Evolutionary conservation across 2,113 vertebrate species (phyloP).

Genomic region (Neolamprologus hecqui): DNA sequence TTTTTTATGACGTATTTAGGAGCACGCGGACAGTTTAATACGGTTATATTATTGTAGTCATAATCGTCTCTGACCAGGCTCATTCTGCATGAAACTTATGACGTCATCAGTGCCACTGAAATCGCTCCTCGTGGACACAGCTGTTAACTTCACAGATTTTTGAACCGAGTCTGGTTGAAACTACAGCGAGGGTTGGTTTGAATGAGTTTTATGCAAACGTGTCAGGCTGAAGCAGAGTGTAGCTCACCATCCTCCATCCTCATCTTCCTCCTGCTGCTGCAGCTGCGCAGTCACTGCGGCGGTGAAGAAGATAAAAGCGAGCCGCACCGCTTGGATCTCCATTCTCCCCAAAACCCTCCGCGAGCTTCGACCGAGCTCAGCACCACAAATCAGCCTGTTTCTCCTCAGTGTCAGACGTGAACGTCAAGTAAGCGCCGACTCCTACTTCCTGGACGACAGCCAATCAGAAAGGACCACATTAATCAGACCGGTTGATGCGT

Average conservation of each 20-base stretch:
- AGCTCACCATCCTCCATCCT: constrained; percentile 43
- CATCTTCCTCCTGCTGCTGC: background rate
- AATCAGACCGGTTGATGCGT: background rate
- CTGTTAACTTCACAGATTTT: background rate
- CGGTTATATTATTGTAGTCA: background rate
- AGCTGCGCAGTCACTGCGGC: background rate
- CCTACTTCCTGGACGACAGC: background rate
- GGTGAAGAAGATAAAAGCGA: background rate
- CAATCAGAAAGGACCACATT: constrained; percentile 35
- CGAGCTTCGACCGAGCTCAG: rapidly evolving
- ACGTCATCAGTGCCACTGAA: background rate
- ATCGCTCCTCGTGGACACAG: background rate
- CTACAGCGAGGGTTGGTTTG: background rate
- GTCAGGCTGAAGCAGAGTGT: background rate
- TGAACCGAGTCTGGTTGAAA: background rate
- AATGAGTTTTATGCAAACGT: background rate
- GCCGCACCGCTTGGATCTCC: background rate
- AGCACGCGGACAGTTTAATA: background rate
- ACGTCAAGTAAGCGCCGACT: background rate
- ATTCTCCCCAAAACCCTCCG: background rate
- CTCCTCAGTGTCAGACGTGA: rapidly evolving
- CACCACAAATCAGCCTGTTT: background rate
- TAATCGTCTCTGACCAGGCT: background rate
- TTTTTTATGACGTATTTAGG: background rate
- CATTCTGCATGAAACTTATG: rapidly evolving